Percentiles rank a stretch among this genome's conserved stretches.
Conservation (phyloP, 64 coral and sea anemone genomes). For the Hydrozoanthus tunicans region DNA sequence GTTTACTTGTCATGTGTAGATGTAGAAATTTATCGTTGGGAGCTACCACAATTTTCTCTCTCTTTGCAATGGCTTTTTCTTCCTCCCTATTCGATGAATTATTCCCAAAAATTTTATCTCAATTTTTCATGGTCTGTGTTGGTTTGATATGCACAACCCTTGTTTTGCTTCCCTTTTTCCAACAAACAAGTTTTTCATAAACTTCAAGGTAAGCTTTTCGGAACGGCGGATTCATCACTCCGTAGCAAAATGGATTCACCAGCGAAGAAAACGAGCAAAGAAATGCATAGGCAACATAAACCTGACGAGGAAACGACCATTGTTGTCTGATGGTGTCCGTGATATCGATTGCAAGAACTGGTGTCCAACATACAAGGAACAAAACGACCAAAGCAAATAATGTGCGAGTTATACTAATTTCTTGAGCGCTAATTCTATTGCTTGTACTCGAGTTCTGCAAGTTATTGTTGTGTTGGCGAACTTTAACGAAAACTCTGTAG, state of each 20-base stretch:
- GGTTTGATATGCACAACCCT: no score
- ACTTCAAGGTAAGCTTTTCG: background rate
- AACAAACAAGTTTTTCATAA: background rate
- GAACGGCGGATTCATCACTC: conserved; percentile 5
- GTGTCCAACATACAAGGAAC: conserved; percentile 8
- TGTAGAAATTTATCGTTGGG: no score
- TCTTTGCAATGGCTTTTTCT: no score
- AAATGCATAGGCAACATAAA: background rate
- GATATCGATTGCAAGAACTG: conserved; percentile 7
- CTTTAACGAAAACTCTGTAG: background rate
- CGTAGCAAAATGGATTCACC: conserved; percentile 11
- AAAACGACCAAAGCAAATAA: background rate
- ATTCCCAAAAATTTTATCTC: no score
- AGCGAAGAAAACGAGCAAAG: background rate
- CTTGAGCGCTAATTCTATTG: background rate
- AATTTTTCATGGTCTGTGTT: no score
- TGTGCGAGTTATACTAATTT: conserved; percentile 14
- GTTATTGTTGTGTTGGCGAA: background rate
- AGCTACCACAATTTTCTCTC: no score
- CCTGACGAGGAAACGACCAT: background rate
- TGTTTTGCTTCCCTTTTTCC: no score
- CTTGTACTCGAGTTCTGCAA: background rate
- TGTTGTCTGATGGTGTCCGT: background rate
- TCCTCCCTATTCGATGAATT: no score
- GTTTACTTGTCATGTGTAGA: no score